phyloP scores from a whole-genome alignment of 2,888 invertebrate species.

The Hirtodrosophila confusa region DNA sequence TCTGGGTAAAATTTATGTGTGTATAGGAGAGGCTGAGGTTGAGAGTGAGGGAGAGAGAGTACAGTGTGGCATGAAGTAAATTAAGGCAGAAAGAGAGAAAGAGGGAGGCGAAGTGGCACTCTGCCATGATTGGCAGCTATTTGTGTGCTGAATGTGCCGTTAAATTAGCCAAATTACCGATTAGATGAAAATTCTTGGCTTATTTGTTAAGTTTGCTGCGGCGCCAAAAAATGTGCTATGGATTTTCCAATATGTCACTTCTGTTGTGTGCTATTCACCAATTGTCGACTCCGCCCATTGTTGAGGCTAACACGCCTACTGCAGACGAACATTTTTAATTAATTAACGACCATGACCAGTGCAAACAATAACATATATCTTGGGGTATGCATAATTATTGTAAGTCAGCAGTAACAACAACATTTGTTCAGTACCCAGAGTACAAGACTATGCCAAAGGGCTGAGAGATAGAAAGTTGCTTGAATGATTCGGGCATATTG shows the following conservation, averaged over 20 bases:
- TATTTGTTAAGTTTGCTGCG: conserved; percentile 31
- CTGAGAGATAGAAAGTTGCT: neutral
- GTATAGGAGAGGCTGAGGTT: conserved; percentile 1
- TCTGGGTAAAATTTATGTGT: conserved; percentile 52
- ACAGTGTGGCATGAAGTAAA: conserved; percentile 20
- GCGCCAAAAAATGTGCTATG: conserved; percentile 21
- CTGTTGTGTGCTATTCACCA: neutral
- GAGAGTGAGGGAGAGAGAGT: neutral
- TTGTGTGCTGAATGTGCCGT: conserved; percentile 68
- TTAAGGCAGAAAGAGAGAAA: conserved; percentile 28
- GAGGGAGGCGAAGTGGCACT: conserved; percentile 1
- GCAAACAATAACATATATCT: conserved; percentile 10
- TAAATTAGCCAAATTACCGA: conserved; percentile 76
- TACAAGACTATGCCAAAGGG: neutral
- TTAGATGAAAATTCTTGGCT: conserved; percentile 33
- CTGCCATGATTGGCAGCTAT: conserved; percentile 69
- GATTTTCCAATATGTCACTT: conserved; percentile 46
- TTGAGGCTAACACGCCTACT: conserved; percentile 1
- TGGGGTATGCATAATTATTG: conserved; percentile 12
- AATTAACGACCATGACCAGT: conserved; percentile 26
- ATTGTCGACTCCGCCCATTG: neutral
- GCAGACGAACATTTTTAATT: conserved; percentile 4
- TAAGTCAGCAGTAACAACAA: conserved; percentile 3
- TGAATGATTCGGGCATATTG: neutral
- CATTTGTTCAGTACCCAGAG: neutral